Percentiles rank a stretch among this genome's conserved stretches.
Evolutionary conservation across 2,113 vertebrate genomes (phyloP).

Genomic region (Poeciliopsis prolifica): DNA sequence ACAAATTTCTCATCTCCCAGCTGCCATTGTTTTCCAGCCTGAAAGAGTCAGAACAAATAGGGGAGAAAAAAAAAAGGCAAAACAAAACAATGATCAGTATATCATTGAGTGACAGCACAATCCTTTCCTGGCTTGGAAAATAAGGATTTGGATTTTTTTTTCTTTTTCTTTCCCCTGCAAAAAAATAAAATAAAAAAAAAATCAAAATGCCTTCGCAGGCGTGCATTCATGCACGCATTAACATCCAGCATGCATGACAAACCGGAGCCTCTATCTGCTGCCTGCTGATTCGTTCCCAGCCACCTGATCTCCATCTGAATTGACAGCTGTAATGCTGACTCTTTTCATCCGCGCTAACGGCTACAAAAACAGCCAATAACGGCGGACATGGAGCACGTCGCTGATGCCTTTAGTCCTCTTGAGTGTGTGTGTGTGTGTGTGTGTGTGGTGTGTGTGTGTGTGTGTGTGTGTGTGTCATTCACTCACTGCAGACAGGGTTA

Average conservation of each 20-base stretch:
- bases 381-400: constrained; percentile 20
- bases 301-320: constrained; percentile 79
- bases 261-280: constrained; percentile 73
- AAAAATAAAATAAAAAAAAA: not conserved
- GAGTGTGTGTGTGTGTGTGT: constrained; percentile 53
- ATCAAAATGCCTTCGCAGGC: constrained; percentile 56
- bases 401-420: constrained; percentile 27
- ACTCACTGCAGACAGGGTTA: constrained; percentile 55
- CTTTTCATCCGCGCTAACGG: constrained; percentile 68
- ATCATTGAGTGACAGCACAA: constrained; percentile 42
- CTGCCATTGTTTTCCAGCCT: constrained; percentile 54
- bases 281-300: constrained; percentile 82
- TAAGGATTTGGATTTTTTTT: constrained; percentile 41
- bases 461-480: constrained; percentile 57
- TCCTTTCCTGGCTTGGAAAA: constrained; percentile 23
- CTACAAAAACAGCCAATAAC: constrained; percentile 70
- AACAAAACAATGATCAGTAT: constrained; percentile 45
- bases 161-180: constrained; percentile 30
- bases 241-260: constrained; percentile 44
- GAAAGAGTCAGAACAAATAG: constrained; percentile 20
- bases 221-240: constrained; percentile 61
- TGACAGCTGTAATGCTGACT: constrained; percentile 77
- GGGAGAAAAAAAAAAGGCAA: not conserved
- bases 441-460: too few relatives aligned
- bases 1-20: constrained; percentile 35